Evolutionary conservation across 2,113 vertebrate species (phyloP).

Genomic region (Carassius carassius): DNA sequence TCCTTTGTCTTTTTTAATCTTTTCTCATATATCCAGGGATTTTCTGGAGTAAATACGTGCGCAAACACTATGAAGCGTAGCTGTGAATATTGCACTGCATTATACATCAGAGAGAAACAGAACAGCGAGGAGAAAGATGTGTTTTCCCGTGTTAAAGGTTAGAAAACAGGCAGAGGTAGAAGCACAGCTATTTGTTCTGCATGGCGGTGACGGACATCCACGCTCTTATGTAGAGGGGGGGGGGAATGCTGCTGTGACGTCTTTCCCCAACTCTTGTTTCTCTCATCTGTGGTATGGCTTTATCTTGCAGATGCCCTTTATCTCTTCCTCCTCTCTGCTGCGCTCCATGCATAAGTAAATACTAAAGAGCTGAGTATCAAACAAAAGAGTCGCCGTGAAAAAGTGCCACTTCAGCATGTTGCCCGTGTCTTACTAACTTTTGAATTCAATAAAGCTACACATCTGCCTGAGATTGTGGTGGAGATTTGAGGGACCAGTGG

Average conservation of each 20-base stretch:
- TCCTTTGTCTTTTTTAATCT: conserved; percentile 21
- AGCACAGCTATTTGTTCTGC: conserved; percentile 46
- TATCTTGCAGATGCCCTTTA: conserved; percentile 57
- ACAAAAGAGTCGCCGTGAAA: conserved; percentile 26
- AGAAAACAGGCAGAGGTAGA: conserved; percentile 48
- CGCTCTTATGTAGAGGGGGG: conserved; percentile 49
- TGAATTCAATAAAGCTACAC: conserved; percentile 42
- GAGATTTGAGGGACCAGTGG: conserved; percentile 33
- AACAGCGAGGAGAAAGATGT: conserved; percentile 29
- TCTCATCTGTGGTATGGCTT: conserved; percentile 50
- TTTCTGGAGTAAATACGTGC: conserved; percentile 61
- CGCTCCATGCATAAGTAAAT: conserved; percentile 30
- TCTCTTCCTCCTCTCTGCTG: not conserved
- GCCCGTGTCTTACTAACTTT: conserved; percentile 37
- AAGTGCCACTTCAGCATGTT: conserved; percentile 43
- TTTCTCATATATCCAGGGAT: conserved; percentile 53
- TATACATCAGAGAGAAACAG: conserved; percentile 53
- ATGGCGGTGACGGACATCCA: conserved; percentile 43
- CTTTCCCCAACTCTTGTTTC: conserved; percentile 41
- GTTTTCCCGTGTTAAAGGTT: conserved; percentile 69
- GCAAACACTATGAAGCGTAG: conserved; percentile 57
- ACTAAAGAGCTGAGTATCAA: conserved; percentile 34
- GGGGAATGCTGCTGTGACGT: conserved; percentile 42
- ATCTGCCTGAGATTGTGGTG: conserved; percentile 31
- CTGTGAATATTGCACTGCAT: conserved; percentile 43